phyloP scores from a whole-genome alignment of 2,797 vertebrate species.

The Anolis apletophallus region DNA sequence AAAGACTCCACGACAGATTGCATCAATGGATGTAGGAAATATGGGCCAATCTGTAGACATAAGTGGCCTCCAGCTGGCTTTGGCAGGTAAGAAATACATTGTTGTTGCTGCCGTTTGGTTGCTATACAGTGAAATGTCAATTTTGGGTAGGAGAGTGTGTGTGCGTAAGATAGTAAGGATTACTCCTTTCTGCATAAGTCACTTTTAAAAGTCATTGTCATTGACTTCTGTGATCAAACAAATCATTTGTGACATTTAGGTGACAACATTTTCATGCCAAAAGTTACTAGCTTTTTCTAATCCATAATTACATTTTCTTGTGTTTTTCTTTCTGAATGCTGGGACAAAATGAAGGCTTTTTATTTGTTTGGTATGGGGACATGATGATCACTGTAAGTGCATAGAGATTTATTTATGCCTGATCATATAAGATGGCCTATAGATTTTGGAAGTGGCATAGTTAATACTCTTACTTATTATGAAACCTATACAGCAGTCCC shows the following conservation, averaged over 20 bases:
- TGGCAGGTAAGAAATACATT: constrained; percentile 83
- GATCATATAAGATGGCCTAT: neutral
- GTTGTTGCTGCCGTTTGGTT: neutral
- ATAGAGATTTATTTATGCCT: neutral
- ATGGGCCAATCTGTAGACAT: constrained; percentile 95
- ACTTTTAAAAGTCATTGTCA: neutral
- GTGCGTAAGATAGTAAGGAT: neutral
- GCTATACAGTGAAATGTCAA: fast-evolving
- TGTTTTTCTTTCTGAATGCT: neutral
- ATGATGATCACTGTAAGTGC: no score
- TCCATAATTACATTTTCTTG: neutral
- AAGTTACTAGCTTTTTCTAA: neutral
- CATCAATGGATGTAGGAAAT: constrained; percentile 91
- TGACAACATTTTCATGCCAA: neutral
- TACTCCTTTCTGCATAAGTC: neutral
- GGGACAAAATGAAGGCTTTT: neutral
- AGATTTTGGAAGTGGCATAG: neutral
- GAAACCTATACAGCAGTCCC: neutral
- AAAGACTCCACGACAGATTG: constrained; percentile 97
- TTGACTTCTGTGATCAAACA: neutral
- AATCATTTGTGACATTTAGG: neutral
- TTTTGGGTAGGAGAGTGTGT: neutral
- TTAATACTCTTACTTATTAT: neutral
- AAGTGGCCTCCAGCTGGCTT: constrained; percentile 93
- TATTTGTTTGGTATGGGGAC: no score